Evolutionary conservation across 1,140 invertebrate species (phyloP), one percentile per base, ranked within the genome.

Genomic region (Heliconius melpomene): DNA sequence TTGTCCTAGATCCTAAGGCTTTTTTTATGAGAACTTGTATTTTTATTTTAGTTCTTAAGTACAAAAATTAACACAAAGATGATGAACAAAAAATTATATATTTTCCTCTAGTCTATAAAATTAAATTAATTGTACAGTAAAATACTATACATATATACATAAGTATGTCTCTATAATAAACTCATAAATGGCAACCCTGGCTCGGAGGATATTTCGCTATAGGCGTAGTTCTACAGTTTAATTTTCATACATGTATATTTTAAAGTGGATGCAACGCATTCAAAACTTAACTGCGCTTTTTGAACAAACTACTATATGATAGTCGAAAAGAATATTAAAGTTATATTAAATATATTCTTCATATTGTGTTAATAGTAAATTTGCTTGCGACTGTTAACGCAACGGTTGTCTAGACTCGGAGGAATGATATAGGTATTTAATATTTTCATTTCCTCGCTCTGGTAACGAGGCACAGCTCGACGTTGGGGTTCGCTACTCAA

Each of bases 161-260:
- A 66, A 3, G 26, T 66, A 13, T 16, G 26, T 29, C 26, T 66
- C 60, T 29, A 11, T 26, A 26, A 66, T 66, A 29, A 29, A 66
- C 23, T 26, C 60, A 29, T 66, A 29, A 9, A 66, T 66, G 60
- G 13, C 60, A 66, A 29, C 60, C 60, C 60, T 66, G n/a, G 6
- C 60, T 66, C 60, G 5, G 11, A 66, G 79, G 79, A 83, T 78
- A 82, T 83, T 86, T 82, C 78, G 80, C 83, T 78, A 84, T 85
- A 85, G 82, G 84, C 85, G 73, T 72, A 79, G 72, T 79, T 78
- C 32, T 80, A 80, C 73, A 82, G 79, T 83, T 84, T 80, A 83
- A 84, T 82, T 83, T 82, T 81, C 79, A 83, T 80, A 83, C 77
- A 82, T 81, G 71, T 72, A 72, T 84, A 81, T 77, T 71, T 72